Base-by-base conservation (phyloP, 2,888 invertebrate genomes). In the Cepaea hortensis region DNA sequence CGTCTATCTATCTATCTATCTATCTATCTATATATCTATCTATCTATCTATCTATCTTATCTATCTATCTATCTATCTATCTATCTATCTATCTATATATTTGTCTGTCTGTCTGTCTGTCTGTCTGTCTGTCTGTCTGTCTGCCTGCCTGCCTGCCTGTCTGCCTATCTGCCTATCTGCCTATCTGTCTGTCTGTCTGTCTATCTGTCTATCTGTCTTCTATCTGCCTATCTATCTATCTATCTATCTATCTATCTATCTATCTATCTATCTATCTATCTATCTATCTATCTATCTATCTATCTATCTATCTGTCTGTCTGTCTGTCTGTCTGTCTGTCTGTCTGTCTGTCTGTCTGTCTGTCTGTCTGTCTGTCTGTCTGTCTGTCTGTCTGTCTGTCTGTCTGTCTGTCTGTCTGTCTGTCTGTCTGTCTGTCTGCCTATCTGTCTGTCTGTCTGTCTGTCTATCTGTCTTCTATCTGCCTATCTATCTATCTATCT, bases 181-280 rank as follows among this genome's bases (percentile, higher is more conserved):
- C n/a, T n/a, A n/a, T n/a, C n/a, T n/a, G n/a, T n/a, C n/a, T n/a
- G n/a, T n/a, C n/a, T n/a, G n/a, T n/a, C n/a, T n/a, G n/a, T n/a
- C n/a, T n/a, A n/a, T n/a, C n/a, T n/a, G n/a, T n/a, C n/a, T n/a
- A n/a, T n/a, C n/a, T n/a, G n/a, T n/a, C n/a, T n/a, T n/a, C n/a
- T n/a, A n/a, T n/a, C n/a, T n/a, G n/a, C n/a, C n/a, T n/a, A 68
- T 68, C 68, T 68, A 68, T 68, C 68, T 68, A 68, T 68, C 68
- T 68, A 68, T 68, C 68, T 68, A 68, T 72, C 72, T 72, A 72
- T 72, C 72, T 72, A 72, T 72, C 72, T 72, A 72, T 72, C 72
- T 72, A 72, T 72, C 72, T 72, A 72, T 72, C 72, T 72, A 72
- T 72, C 72, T 72, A 72, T 72, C 72, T 72, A 72, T 72, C 72